Base-by-base conservation (phyloP, 2,113 vertebrate species). In the Ranitomeya imitator region DNA sequence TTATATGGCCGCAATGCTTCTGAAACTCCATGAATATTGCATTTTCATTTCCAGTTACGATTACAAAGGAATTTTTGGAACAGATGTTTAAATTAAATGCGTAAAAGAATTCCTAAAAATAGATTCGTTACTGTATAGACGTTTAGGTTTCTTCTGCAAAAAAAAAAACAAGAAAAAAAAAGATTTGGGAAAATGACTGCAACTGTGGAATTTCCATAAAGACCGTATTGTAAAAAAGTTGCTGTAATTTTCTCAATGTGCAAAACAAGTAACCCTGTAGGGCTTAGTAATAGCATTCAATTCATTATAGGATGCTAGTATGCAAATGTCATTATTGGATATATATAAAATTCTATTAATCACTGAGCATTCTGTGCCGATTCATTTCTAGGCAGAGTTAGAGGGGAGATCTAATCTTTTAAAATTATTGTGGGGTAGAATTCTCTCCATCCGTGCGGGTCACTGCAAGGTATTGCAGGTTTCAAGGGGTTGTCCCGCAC, bases 31-130 rank as follows among this genome's bases (percentile, higher is more conserved):
- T 61, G 31, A 21, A 61, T 61, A 21, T 37, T 63, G 26, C 16
- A 31, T 45, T 82, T 65, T 65, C 80, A 37, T 83, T 65, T 83
- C 80, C 80, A 83, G 60, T 83, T 80, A 60, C 0, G 23, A 31
- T 80, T 59, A 60, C 23, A 80, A 60, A 37, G 14, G 23, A n/a
- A 7, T 45, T 71, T 71, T 31, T 18, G 15, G 16, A 26, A 59
- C 55, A 59, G 79, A 80, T 60, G 55, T 80, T 80, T 26, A 80
- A 80, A 80, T 80, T 15, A 79, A 13, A 71, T 14, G 14, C 23
- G 5, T 71, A 31, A 45, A 7, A 73, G 26, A 3, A 45, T 51
- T 45, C 19, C 71, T 19, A 74, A 74, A 74, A 74, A 74, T 74
- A 74, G 71, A 19, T 51, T 2, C 7, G 15, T 11, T 18, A 19